Base-by-base conservation (phyloP, 1,140 invertebrate species). In the Caenorhabditis briggsae region DNA sequence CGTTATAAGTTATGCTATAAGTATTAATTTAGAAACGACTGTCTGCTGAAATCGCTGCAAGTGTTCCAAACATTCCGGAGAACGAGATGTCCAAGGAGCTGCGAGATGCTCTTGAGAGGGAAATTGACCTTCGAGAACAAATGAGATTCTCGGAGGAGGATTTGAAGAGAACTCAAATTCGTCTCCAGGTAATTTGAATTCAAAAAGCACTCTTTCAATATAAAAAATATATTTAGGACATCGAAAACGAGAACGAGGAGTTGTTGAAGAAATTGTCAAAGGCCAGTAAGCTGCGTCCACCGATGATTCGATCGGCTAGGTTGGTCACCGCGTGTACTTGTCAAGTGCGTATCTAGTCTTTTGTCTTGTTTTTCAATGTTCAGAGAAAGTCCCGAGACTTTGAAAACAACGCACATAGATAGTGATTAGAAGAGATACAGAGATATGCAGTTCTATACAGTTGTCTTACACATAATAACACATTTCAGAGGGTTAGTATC, bases 81-180 rank as follows among this genome's bases (percentile, higher is more conserved):
- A 83, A 48, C 23, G 86, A 87, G 23, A 82, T 87, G 59, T 87
- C 84, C 23, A 87, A 87, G 23, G 86, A 97, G 91, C 93, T 98
- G 1, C 96, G 96, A 92, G 96, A 97, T 93, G 95, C 96, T 11
- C 93, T 96, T 70, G 97, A 98, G 93, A 93, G 97, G 46, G 97
- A 98, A 93, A 96, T 96, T 7, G 97, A 98, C 93, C 93, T 98
- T 0, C 94, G 96, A 11, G 91, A 92, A 55, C 91, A 92, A 84
- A 85, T 92, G 25, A 87, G 89, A 78, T 92, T 90, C 86, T 89
- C 91, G 6, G 91, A 92, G 83, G 91, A 92, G 41, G 92, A 92
- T 87, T 74, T 92, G 59, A 89, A 90, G 59, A 86, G 91, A 64
- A 90, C 89, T 8, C 88, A 88, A 53, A 55, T 87, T 5, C 64